These are phyloP conservation scores for Ormyrus pomaceus DNA, from an alignment of 2,888 invertebrate genomes.

Conservation along the genomic window DNA sequence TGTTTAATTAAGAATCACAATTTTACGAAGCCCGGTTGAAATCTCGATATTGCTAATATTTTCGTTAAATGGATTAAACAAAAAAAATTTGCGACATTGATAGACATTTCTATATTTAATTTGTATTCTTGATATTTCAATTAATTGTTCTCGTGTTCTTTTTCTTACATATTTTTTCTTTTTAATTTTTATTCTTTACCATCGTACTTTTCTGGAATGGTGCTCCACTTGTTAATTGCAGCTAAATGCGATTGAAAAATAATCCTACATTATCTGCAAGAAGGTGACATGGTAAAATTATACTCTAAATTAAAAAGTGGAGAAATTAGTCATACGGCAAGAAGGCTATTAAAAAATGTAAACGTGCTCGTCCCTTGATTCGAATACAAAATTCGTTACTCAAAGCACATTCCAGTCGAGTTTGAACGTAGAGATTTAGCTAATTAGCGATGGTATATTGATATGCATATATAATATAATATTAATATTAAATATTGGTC, in stretches of 20 bases:
- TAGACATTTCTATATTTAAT: conserved; percentile 59
- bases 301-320: conserved; percentile 33
- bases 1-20: conserved; percentile 29
- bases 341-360: conserved; percentile 21
- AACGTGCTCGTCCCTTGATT: conserved; percentile 44
- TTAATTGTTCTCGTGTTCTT: conserved; percentile 53
- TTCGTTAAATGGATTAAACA: conserved; percentile 33
- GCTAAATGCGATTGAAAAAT: conserved; percentile 33
- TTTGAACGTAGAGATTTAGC: conserved; percentile 70
- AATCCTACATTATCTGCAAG: conserved; percentile 43
- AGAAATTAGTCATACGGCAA: conserved; percentile 37
- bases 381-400: conserved; percentile 55
- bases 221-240: conserved; percentile 59
- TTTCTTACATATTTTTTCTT: conserved; percentile 58
- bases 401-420: conserved; percentile 72
- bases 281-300: conserved; percentile 27
- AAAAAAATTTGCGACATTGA: conserved; percentile 54
- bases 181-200: conserved; percentile 63
- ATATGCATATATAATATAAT: conserved; percentile 64
- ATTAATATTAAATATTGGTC: conserved; percentile 66
- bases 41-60: conserved; percentile 22
- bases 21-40: conserved; percentile 35
- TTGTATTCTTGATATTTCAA: conserved; percentile 61
- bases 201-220: conserved; percentile 67
- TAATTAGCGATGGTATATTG: conserved; percentile 71